phyloP scores from a whole-genome alignment of 2,113 vertebrate species.

The Oncorhynchus gorbuscha region DNA sequence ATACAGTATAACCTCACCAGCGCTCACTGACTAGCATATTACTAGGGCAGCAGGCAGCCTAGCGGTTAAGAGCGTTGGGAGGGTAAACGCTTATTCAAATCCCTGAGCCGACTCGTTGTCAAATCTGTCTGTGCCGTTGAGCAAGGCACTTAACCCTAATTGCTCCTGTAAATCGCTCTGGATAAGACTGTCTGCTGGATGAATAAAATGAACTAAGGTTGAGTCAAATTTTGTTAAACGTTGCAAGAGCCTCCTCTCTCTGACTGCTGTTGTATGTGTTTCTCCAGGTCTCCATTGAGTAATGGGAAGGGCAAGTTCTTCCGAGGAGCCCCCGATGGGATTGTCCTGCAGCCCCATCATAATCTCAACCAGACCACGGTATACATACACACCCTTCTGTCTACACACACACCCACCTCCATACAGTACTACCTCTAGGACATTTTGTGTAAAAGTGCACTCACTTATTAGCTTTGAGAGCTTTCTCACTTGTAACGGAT shows the following conservation, averaged over 20 bases:
- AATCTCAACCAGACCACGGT: constrained; percentile 68
- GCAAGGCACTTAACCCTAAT: no score
- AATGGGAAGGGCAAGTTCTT: constrained; percentile 65
- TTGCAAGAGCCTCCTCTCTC: constrained; percentile 4
- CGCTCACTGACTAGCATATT: no score
- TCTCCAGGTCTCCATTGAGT: constrained; percentile 53
- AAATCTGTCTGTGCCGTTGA: no score
- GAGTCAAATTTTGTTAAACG: no score
- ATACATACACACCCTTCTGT: neutral
- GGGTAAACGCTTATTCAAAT: no score
- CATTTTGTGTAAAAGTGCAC: neutral
- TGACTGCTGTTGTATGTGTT: constrained; percentile 13
- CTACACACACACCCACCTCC: neutral
- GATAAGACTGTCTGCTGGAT: no score
- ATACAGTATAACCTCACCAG: no score
- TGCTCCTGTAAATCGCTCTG: no score
- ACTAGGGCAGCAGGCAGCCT: no score
- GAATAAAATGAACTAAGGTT: no score
- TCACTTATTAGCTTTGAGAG: neutral
- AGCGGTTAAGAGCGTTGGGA: no score
- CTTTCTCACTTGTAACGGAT: neutral
- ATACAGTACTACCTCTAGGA: neutral
- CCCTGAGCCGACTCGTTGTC: no score
- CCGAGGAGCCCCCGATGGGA: constrained; percentile 59
- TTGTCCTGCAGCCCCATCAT: constrained; percentile 69